Base-by-base conservation (phyloP, 2,113 vertebrate species). In the Speoplatyrhinus poulsoni region DNA sequence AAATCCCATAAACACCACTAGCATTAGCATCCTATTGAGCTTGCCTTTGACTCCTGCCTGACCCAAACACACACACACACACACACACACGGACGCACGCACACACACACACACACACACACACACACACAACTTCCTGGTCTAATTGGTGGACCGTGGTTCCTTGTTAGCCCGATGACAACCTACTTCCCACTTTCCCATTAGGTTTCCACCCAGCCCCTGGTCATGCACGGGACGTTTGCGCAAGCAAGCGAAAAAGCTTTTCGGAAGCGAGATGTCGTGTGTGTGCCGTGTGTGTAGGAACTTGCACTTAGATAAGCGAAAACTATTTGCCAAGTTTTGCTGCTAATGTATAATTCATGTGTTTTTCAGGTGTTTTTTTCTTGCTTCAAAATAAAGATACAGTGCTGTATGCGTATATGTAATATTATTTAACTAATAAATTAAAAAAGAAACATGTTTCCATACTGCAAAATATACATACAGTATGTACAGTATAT, bases 141-240 rank as follows among this genome's bases (percentile, higher is more conserved):
- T 92, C 90, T 93, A 90, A 93, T 93, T 92, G 93, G 89, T 59
- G 67, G 72, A 77, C 85, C 59, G 74, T 11, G 72, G 86, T 78
- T 80, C 81, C 81, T 83, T 80, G 87, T 85, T 86, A 75, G 61
- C 74, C 73, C 59, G 91, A 90, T 90, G 90, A 92, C 84, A 92
- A 84, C 76, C 69, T 69, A 76, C 88, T 93, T 94, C 93, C 93
- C 84, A 89, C 91, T 90, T 93, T 92, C 92, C 91, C 85, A 90
- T 92, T 81, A 84, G 88, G 81, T 82, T 79, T 65, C 75, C 65
- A 79, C 78, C 70, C 76, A 65, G 72, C 79, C 70, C 17, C 65
- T 72, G 16, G 47, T 78, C 77, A 72, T 52, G 73, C 77, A 70
- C 47, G 68, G 67, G 76, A 69, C 67, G 62, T 72, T 77, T 79